Conservation (phyloP, 2,113 vertebrate species). For the Phylloscopus whistleri region DNA sequence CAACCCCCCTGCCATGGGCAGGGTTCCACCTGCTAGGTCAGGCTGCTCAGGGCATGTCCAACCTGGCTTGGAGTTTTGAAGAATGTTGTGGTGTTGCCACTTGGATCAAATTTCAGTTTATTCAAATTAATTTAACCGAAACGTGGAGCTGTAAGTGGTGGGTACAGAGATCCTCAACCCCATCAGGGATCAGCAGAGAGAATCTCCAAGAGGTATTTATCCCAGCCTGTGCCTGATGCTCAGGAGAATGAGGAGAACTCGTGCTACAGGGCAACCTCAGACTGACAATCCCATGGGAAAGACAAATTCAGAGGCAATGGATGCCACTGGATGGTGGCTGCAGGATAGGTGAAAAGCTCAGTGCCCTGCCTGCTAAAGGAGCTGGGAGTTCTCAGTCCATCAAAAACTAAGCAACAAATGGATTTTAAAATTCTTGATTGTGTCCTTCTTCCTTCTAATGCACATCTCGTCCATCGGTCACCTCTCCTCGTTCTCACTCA, state of each 20-base stretch:
- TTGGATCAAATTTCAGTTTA: not conserved
- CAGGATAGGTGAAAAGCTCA: not conserved
- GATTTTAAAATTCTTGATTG: not conserved
- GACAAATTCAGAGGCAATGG: not conserved
- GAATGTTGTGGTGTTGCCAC: not conserved
- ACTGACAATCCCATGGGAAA: not conserved
- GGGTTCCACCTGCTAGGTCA: not conserved
- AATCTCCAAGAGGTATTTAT: not conserved
- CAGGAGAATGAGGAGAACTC: not conserved
- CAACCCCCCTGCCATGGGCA: not conserved
- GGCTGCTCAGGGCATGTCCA: not conserved
- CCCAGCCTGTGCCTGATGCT: not conserved
- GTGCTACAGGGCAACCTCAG: accelerated
- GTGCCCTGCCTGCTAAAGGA: not conserved
- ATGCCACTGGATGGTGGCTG: not conserved
- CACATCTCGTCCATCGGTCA: accelerated
- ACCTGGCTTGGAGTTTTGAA: not conserved
- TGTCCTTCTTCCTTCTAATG: not conserved
- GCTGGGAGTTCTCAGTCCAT: not conserved
- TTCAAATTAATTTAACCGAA: not conserved
- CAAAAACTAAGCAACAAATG: not conserved
- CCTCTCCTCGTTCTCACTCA: not conserved
- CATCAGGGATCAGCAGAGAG: not conserved
- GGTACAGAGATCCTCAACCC: not conserved
- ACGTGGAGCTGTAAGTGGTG: accelerated